Evolutionary conservation across 2,113 vertebrate species (phyloP), one percentile per base, ranked within the genome.

Genomic region (Seriola quinqueradiata): DNA sequence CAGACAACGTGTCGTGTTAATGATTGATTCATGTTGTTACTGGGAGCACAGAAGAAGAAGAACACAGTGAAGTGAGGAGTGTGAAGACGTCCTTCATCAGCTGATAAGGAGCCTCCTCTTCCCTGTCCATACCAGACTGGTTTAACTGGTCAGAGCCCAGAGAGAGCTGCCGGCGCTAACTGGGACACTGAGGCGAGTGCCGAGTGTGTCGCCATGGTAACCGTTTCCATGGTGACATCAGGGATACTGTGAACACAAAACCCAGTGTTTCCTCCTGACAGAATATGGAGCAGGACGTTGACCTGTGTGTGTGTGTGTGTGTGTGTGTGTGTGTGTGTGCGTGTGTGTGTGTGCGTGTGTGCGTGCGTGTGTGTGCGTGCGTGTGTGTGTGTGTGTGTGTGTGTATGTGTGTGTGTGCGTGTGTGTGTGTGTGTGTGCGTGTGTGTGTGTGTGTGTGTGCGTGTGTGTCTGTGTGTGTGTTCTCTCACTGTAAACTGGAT

Each of bases 401-500:
- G 73, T 68, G 69, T 65, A 74, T 32, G 81, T 38, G 77, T 16
- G 46, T 36, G 34, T 36, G 34, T 3, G 42, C 14, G 42, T 52
- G 48, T 52, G 46, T 48, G 46, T 48, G 46, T 48, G 46, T 48
- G 46, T 13, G 3, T 44, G 46, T 21, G 71, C 32, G 66, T 68
- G 65, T 77, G 69, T 67, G 69, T 71, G 67, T 68, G 59, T 75
- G 68, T n/a, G 28, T 7, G 64, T 75, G 77, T 34, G 66, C 19
- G 71, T 36, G 66, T 65, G 65, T 77, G 71, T 67, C 69, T 76
- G 73, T 65, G 69, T 65, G 77, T 32, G 81, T 40, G 77, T 16
- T 38, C 0, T 90, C 97, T 99, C 95, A 99, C 98, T 92, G 97
- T 99, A 91, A 99, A 99, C 96, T 99, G 98, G 92, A 99, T 99